Evolutionary conservation across 2,797 vertebrate species (phyloP).

Genomic region (Labroides dimidiatus): DNA sequence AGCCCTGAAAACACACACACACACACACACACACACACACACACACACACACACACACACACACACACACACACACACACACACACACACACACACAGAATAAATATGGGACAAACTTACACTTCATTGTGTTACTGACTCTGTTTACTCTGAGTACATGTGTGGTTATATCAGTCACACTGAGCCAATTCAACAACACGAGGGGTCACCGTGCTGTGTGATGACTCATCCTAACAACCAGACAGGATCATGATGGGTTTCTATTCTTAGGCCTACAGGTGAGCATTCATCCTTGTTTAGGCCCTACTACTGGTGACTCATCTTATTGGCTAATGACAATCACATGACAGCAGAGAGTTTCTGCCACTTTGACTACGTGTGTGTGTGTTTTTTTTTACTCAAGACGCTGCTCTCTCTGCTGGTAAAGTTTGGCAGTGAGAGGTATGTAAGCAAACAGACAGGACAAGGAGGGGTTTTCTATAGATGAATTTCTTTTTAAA

Average conservation of each 20-base stretch:
- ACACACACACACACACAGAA: background rate
- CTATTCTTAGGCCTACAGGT: background rate
- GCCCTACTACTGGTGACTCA: slow-evolving; percentile 42
- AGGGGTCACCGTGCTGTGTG: background rate
- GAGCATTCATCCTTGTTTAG: background rate
- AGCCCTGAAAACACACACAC: slow-evolving; percentile 84
- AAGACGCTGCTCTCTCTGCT: too few species aligned
- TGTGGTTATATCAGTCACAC: too few species aligned
- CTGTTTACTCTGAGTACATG: background rate
- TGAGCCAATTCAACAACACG: background rate
- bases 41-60: background rate
- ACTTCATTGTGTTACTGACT: too few species aligned
- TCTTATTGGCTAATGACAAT: slow-evolving; percentile 6
- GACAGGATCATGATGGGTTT: background rate
- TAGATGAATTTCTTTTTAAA: too few species aligned
- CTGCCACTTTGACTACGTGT: background rate
- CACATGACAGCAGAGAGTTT: slow-evolving; percentile 7
- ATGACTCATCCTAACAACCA: slow-evolving; percentile 25
- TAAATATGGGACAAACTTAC: too few species aligned
- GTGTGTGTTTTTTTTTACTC: background rate
- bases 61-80: background rate
- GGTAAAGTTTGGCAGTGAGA: too few species aligned
- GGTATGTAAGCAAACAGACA: too few species aligned
- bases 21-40: slow-evolving; percentile 17
- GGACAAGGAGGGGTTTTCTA: too few species aligned